phyloP scores from a whole-genome alignment of 2,113 vertebrate species.

The Festucalex cinctus region DNA sequence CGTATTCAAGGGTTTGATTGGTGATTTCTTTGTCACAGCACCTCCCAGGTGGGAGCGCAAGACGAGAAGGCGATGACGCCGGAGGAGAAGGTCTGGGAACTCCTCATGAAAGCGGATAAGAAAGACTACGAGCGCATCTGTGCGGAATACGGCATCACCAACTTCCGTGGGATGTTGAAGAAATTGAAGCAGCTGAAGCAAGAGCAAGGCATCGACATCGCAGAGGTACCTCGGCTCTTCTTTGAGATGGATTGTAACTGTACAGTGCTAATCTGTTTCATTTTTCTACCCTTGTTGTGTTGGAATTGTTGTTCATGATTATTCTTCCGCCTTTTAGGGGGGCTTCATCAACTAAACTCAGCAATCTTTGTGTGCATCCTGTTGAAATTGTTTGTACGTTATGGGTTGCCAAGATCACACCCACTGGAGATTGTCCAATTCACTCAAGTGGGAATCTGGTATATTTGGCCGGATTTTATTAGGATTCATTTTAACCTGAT shows the following conservation, averaged over 20 bases:
- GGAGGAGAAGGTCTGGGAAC: constrained; percentile 82
- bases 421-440: too few species aligned
- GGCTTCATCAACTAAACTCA: background rate
- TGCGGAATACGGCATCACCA: constrained; percentile 75
- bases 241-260: background rate
- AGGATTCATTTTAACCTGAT: too few species aligned
- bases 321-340: background rate
- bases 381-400: background rate
- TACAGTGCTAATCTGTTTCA: background rate
- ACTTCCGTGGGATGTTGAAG: constrained; percentile 87
- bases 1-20: background rate
- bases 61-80: constrained; percentile 55
- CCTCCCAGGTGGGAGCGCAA: constrained; percentile 40
- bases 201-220: constrained; percentile 73
- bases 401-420: background rate
- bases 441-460: too few species aligned
- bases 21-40: constrained; percentile 40
- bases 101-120: constrained; percentile 82
- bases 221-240: constrained; percentile 63
- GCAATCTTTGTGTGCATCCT: background rate
- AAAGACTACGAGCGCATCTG: constrained; percentile 90
- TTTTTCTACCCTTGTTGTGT: background rate
- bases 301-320: background rate
- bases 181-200: constrained; percentile 79
- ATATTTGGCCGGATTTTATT: too few species aligned